Evolutionary conservation across 2,113 vertebrate genomes (phyloP).

Genomic region (Psammodynastes pulverulentus): DNA sequence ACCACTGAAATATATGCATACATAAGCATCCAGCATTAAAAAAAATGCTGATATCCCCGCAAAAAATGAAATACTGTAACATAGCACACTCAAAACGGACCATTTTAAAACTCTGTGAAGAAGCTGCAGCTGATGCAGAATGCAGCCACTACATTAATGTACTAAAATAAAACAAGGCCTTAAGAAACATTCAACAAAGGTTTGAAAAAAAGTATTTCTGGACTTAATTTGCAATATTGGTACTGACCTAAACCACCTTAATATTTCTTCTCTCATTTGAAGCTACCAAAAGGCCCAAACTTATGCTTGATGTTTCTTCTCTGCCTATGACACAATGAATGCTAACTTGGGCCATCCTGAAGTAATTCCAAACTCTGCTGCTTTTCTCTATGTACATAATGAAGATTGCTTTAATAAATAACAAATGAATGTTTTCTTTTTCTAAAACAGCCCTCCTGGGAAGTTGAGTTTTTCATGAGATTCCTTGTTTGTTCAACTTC

Average conservation of each 20-base stretch:
- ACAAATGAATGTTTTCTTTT: background rate
- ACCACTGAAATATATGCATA: too few relatives aligned
- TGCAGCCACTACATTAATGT: background rate
- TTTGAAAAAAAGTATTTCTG: background rate
- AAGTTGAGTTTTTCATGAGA: background rate
- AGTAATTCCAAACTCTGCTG: background rate
- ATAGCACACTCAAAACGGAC: background rate
- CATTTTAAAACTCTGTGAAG: background rate
- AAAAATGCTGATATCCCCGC: background rate
- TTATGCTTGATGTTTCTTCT: background rate
- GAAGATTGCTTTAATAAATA: background rate
- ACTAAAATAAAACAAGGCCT: background rate
- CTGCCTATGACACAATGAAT: background rate
- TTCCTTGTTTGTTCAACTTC: background rate
- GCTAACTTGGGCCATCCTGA: background rate
- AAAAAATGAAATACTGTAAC: background rate
- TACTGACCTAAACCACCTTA: background rate
- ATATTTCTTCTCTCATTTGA: background rate
- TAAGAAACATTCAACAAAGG: background rate
- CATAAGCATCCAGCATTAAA: background rate
- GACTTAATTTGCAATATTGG: background rate
- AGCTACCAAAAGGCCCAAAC: background rate
- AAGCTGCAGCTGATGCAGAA: background rate
- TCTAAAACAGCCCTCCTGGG: background rate
- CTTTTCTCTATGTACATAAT: background rate